Conservation (phyloP, 2,888 invertebrate genomes). For the Melinaea menophilus region DNA sequence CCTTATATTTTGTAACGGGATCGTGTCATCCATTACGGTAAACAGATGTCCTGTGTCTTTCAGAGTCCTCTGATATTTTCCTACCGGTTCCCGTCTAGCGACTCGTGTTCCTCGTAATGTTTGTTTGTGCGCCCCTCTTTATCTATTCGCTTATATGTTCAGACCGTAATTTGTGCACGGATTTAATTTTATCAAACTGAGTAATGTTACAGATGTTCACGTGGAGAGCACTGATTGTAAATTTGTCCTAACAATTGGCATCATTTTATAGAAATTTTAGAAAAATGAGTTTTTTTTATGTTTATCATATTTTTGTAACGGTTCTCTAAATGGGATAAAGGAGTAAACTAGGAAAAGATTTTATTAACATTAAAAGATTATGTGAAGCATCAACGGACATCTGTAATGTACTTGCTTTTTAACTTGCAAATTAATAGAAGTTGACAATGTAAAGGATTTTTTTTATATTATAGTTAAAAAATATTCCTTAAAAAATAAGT, state of each 20-base stretch:
- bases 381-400: not conserved
- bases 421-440: not conserved
- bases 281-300: too few relatives aligned
- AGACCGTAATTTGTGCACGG: conserved; percentile 4
- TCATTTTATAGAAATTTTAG: not conserved
- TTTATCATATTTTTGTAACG: too few relatives aligned
- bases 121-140: conserved; percentile 1
- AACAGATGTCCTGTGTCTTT: not conserved
- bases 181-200: conserved; percentile 3
- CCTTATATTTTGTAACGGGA: too few relatives aligned
- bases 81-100: conserved; percentile 1
- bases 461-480: conserved; percentile 15
- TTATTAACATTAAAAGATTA: not conserved
- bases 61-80: conserved; percentile 3
- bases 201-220: conserved; percentile 7
- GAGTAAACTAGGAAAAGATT: not conserved
- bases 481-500: conserved; percentile 23
- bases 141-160: conserved; percentile 5
- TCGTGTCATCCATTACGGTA: not conserved
- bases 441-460: conserved; percentile 16
- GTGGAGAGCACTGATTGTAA: not conserved
- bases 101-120: conserved; percentile 1
- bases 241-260: not conserved
- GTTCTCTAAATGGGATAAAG: too few relatives aligned
- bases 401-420: conserved; percentile 4